Conservation (phyloP, 2,113 vertebrate genomes). For the Edolisoma coerulescens region DNA sequence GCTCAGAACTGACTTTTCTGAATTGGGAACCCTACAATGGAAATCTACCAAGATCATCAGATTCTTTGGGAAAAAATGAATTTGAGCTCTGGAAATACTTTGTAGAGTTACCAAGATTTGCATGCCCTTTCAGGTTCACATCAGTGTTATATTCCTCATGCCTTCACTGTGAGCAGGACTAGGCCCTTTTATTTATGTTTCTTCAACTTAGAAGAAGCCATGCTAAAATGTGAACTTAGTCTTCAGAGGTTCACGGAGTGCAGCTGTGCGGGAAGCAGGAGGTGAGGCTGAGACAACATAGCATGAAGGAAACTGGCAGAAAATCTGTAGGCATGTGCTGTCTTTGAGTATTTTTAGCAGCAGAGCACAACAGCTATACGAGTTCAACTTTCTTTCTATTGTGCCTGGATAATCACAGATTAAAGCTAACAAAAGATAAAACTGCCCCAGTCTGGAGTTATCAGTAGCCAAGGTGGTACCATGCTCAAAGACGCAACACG, state of each 20-base stretch:
- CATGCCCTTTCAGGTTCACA: rapidly evolving
- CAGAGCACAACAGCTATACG: not conserved
- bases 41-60: not conserved
- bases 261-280: not conserved
- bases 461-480: not conserved
- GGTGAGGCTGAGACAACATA: not conserved
- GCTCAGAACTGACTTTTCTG: not conserved
- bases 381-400: not conserved
- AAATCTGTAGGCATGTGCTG: not conserved
- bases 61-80: not conserved
- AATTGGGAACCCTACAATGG: not conserved
- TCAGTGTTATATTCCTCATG: not conserved
- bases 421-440: not conserved
- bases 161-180: not conserved
- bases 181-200: not conserved
- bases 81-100: not conserved
- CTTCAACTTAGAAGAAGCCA: not conserved
- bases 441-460: not conserved
- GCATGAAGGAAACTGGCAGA: not conserved
- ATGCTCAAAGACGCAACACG: rapidly evolving
- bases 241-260: not conserved
- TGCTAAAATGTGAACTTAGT: not conserved
- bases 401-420: not conserved
- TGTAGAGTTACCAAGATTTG: not conserved
- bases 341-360: not conserved